A percentile compares a stretch with the other conserved stretches of the same genome.
phyloP scores from a whole-genome alignment of 2,113 vertebrate genomes.

The Sitta europaea region DNA sequence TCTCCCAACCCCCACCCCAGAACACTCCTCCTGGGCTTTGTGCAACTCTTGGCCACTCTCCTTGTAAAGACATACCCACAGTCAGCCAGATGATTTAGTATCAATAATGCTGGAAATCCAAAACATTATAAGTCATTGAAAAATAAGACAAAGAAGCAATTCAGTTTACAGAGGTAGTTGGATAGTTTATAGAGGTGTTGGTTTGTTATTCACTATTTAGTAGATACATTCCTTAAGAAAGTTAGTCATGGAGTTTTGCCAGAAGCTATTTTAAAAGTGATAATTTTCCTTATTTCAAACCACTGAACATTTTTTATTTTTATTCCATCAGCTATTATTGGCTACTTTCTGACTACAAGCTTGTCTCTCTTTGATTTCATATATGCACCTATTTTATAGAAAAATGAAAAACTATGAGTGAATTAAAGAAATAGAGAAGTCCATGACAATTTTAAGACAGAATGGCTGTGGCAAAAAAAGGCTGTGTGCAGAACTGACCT shows the following conservation, averaged over 20 bases:
- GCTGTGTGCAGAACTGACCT: not conserved
- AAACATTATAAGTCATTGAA: not conserved
- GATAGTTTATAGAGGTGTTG: not conserved
- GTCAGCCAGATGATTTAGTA: not conserved
- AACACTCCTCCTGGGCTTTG: not conserved
- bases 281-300: not conserved
- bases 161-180: no score
- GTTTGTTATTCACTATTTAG: not conserved
- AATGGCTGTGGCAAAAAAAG: not conserved
- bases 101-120: not conserved
- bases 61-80: not conserved
- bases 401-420: not conserved
- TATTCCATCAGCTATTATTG: not conserved
- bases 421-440: not conserved
- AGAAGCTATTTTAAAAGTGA: not conserved
- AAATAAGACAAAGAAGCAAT: not conserved
- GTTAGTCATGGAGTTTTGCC: not conserved
- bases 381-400: not conserved
- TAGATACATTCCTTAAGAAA: not conserved
- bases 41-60: not conserved
- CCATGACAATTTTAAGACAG: not conserved
- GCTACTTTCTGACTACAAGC: not conserved
- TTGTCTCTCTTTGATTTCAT: not conserved
- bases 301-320: not conserved
- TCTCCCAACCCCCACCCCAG: not conserved